Evolutionary conservation across 2,113 vertebrate genomes (phyloP).

Genomic region (Calidris pygmaea): DNA sequence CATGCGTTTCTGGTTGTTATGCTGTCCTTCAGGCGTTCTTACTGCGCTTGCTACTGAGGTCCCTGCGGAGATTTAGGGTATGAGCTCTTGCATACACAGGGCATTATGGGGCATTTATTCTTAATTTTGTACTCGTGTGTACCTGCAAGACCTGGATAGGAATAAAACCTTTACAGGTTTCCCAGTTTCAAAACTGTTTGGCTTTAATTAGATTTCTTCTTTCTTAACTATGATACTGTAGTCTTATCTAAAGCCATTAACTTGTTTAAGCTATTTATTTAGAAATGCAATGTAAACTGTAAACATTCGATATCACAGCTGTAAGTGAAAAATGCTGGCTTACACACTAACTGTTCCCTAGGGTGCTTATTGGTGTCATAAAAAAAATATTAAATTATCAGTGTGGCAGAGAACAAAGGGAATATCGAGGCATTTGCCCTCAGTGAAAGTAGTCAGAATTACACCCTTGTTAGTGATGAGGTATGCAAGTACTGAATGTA

Average conservation of each 20-base stretch:
- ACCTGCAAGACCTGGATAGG: neutral
- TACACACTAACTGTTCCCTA: fast-evolving
- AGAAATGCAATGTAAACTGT: neutral
- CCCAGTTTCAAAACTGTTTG: neutral
- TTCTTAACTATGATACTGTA: neutral
- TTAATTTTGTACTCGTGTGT: neutral
- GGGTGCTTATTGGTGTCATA: neutral
- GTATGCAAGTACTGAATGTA: neutral
- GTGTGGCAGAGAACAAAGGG: neutral
- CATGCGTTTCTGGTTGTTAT: fast-evolving
- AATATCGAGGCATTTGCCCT: neutral
- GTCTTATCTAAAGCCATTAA: neutral
- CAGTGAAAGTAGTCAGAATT: neutral
- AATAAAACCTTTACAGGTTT: neutral
- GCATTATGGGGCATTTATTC: neutral
- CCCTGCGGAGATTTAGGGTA: neutral
- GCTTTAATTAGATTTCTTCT: neutral
- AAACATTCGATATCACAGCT: fast-evolving
- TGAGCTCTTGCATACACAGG: fast-evolving
- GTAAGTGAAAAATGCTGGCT: neutral
- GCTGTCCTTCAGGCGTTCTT: neutral
- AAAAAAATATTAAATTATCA: neutral
- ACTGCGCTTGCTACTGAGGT: neutral
- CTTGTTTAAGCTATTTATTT: neutral
- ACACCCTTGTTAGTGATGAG: neutral